Evolutionary conservation across 1,140 invertebrate genomes (phyloP).

Genomic region (Macrosteles quadrilineatus): DNA sequence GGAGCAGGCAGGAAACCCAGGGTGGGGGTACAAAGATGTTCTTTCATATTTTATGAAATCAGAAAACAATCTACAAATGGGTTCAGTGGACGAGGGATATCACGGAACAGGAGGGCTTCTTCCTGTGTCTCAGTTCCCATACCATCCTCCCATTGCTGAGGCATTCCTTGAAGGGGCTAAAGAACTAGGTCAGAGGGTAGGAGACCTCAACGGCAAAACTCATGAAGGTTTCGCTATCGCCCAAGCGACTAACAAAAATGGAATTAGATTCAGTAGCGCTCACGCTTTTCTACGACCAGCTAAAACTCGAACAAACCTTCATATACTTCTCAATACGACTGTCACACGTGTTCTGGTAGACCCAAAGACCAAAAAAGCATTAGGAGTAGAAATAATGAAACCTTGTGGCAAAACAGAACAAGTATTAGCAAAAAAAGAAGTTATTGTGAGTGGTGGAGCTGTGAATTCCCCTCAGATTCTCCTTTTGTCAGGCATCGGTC

Average conservation of each 20-base stretch:
- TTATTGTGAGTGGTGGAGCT: constrained; percentile 43
- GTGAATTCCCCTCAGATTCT: constrained; percentile 47
- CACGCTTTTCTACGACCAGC: constrained; percentile 60
- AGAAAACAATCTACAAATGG: constrained; percentile 78
- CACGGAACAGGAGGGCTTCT: constrained; percentile 64
- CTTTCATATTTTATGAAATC: constrained; percentile 87
- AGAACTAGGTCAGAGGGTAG: constrained; percentile 52
- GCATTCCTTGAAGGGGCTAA: constrained; percentile 59
- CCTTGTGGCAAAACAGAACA: constrained; percentile 28
- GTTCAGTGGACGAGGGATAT: constrained; percentile 62
- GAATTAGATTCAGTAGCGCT: constrained; percentile 62
- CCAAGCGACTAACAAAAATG: constrained; percentile 61
- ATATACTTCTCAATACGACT: constrained; percentile 51
- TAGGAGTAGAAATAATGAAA: constrained; percentile 34
- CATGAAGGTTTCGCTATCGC: constrained; percentile 46
- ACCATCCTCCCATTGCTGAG: constrained; percentile 43
- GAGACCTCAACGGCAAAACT: constrained; percentile 48
- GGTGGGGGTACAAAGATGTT: constrained; percentile 86
- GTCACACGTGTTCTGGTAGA: constrained; percentile 51
- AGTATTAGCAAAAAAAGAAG: constrained; percentile 41
- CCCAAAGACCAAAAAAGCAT: constrained; percentile 32
- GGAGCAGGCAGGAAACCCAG: constrained; percentile 61
- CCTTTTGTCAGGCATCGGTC: constrained; percentile 54
- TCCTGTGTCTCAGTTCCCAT: constrained; percentile 55
- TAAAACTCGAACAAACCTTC: constrained; percentile 59